Base-by-base conservation (phyloP, 1,140 invertebrate genomes). In the Antheraea mylitta region DNA sequence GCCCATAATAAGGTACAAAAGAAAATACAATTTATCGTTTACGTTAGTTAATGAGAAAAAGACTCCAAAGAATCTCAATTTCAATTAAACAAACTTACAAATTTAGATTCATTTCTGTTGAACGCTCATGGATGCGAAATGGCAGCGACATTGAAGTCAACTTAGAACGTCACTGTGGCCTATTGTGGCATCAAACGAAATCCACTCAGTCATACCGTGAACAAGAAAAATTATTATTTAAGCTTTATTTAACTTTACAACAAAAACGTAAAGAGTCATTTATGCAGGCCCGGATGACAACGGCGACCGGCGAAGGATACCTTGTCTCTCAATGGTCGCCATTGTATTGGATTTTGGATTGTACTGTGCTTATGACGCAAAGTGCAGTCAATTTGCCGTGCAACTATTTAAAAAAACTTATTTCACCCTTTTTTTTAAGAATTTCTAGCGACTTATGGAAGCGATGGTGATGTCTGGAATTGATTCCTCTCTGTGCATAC, bases 1-100 rank as follows among this genome's bases (percentile, higher is more conserved):
- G 22, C 22, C n/a, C n/a, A n/a, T n/a, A 42, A 42, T 42, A 42
- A 42, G 38, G 38, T 11, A 16, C 16, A 53, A 16, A 53, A 53
- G 13, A 11, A 53, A 53, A 53, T 0, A 53, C 0, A 53, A n/a
- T 53, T 13, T 53, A 13, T 53, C 45, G 9, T 6, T 53, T 13
- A 53, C 9, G 45, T 9, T 53, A 53, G 45, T 53, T 53, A 53
- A 53, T 13, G 45, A 53, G 45, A 53, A 53, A 16, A 6, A 13
- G 16, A 53, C 45, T 6, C 16, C 45, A 53, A 53, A 53, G 19
- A 36, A 63, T 7, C 37, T 37, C 65, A 66, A 71, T 71, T 71
- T 71, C 66, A 71, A 67, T 71, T 71, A 71, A 71, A 67, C 60
- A 67, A 71, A 63, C 61, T 63, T 37, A 67, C 45, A 71, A 67